Evolutionary conservation across 2,113 vertebrate genomes (phyloP), one percentile per base, ranked within the genome.

Genomic region (Trinectes maculatus): DNA sequence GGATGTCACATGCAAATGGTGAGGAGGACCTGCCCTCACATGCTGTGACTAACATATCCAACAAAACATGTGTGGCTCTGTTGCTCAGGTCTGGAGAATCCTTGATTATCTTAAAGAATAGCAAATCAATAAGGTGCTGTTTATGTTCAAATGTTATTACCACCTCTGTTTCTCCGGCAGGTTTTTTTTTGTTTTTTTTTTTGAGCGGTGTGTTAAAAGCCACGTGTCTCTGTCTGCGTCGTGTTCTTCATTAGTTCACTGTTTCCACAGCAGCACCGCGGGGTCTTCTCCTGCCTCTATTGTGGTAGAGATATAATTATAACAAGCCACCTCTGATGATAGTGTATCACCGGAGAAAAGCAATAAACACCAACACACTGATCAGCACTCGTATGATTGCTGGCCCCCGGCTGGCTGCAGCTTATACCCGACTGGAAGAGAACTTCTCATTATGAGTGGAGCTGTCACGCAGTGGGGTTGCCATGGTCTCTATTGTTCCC

Each of bases 241-340:
- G 34, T 33, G 28, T 71, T 78, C 69, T 60, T 77, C 65, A 77
- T 77, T 43, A 42, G 61, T 71, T 82, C 56, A 19, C 48, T 58
- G 79, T 80, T 82, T 82, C 80, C 63, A 71, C 66, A 63, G 83
- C 70, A 77, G 82, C 70, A 64, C 66, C 25, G 19, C 64, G 31
- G 57, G 58, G 61, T n/a, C 44, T 79, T 57, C 34, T 37, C 28
- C 64, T 71, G 72, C 71, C 36, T 83, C 65, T 75, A 69, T 88
- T 83, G 80, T 81, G 62, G 61, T 25, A 49, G 54, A 80, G 63
- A 80, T 79, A 81, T 88, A 88, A 87, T 89, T 86, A 86, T 72
- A 83, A 80, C 66, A 56, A 74, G 83, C 81, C 73, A 83, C 83
- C 79, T 86, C 81, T 69, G 85, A 80, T 81, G 74, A 85, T 69